phyloP scores from a whole-genome alignment of 2,113 vertebrate species.

The Recurvirostra avosetta region DNA sequence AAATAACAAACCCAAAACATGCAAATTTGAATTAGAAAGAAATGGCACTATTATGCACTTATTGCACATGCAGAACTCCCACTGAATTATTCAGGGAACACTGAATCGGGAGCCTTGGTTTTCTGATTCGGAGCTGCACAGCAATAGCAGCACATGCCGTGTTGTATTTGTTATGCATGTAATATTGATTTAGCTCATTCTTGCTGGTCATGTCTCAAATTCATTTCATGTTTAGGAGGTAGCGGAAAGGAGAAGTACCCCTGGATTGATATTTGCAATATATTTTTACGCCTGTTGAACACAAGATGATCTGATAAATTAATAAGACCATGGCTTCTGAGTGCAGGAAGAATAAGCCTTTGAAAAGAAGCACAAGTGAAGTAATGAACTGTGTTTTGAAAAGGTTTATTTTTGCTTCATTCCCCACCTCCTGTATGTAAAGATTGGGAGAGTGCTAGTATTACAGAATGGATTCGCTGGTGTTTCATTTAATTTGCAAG shows the following conservation, averaged over 20 bases:
- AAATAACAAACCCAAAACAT: conserved; percentile 55
- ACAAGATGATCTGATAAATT: conserved; percentile 43
- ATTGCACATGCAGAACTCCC: conserved; percentile 28
- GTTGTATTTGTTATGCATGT: neutral
- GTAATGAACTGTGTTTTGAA: neutral
- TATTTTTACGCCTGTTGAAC: conserved; percentile 33
- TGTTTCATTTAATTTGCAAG: neutral
- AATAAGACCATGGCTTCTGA: neutral
- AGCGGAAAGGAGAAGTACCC: neutral
- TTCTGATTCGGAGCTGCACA: conserved; percentile 8
- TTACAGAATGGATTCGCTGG: neutral
- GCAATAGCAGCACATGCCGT: neutral
- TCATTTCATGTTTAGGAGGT: neutral
- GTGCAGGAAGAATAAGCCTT: neutral
- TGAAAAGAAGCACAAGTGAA: neutral
- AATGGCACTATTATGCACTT: neutral
- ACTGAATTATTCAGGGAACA: conserved; percentile 48
- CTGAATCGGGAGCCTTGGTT: neutral
- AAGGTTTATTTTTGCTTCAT: neutral
- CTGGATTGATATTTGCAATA: neutral
- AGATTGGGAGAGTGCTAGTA: neutral
- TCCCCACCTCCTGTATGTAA: neutral
- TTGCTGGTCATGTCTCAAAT: conserved; percentile 43
- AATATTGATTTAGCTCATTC: neutral
- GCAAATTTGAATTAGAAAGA: conserved; percentile 10